Conservation (phyloP, 2,797 vertebrate species). For the Eulemur rubriventer region DNA sequence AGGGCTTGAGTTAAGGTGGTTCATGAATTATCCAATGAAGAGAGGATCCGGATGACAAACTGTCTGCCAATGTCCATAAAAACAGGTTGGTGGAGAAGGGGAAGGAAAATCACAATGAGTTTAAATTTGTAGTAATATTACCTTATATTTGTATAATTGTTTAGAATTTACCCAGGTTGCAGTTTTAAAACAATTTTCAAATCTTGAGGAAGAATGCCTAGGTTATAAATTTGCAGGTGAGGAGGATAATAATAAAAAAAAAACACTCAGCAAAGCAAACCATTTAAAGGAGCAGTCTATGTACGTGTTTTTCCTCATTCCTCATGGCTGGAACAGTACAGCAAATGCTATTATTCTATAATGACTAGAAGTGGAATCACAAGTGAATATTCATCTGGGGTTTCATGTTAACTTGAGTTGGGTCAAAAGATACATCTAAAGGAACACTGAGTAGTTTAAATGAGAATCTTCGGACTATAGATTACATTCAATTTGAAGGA, state of each 20-base stretch:
- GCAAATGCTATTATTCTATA: not conserved
- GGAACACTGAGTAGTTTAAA: conserved; percentile 9
- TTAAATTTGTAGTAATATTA: conserved; percentile 53
- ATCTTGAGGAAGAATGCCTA: conserved; percentile 45
- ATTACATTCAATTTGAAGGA: conserved; percentile 26
- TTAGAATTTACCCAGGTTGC: conserved; percentile 43
- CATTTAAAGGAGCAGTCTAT: not conserved
- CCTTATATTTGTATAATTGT: conserved; percentile 59
- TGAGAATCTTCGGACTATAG: not conserved
- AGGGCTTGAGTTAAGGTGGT: not conserved
- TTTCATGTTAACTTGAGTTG: conserved; percentile 50
- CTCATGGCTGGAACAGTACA: not conserved
- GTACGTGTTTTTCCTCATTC: not conserved
- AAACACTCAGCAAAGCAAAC: conserved; percentile 38
- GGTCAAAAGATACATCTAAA: conserved; percentile 28
- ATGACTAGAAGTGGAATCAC: not conserved
- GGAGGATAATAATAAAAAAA: conserved; percentile 21
- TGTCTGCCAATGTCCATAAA: conserved; percentile 1
- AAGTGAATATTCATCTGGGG: conserved; percentile 38
- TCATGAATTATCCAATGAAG: conserved; percentile 21
- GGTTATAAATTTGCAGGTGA: conserved; percentile 61
- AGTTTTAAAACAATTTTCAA: conserved; percentile 62
- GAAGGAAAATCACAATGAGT: not conserved
- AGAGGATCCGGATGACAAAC: not conserved
- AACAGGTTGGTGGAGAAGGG: not conserved